These are phyloP conservation scores for Condylostylus longicornis DNA, from an alignment of 1,140 invertebrate genomes.

Conservation along the genomic window DNA sequence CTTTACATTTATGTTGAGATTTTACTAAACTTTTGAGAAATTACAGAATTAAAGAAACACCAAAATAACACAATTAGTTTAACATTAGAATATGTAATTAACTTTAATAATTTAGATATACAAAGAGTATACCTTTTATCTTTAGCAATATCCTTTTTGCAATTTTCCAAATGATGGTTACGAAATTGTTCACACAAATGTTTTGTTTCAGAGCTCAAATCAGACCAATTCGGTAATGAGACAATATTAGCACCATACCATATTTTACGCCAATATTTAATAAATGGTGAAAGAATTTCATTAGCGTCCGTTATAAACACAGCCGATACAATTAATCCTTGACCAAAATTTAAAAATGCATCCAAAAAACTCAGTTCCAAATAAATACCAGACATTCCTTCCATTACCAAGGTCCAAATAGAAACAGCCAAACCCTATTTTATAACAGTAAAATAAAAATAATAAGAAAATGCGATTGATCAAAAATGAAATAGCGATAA, in stretches of 20 bases:
- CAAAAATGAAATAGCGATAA: neutral
- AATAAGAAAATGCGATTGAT: constrained; percentile 6
- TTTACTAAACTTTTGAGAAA: neutral
- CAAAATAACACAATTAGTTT: neutral
- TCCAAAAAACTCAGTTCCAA: constrained; percentile 84
- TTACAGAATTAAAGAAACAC: neutral
- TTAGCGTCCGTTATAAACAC: constrained; percentile 73
- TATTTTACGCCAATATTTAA: constrained; percentile 42
- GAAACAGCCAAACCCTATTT: constrained; percentile 65
- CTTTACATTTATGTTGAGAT: too few relatives aligned
- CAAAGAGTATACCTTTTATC: constrained; percentile 47
- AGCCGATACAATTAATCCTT: constrained; percentile 67
- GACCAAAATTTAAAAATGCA: constrained; percentile 74
- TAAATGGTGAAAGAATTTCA: constrained; percentile 48
- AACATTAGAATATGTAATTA: too few relatives aligned
- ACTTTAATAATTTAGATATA: too few relatives aligned
- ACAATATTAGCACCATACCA: constrained; percentile 57
- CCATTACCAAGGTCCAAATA: constrained; percentile 71
- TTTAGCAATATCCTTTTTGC: constrained; percentile 60
- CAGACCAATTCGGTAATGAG: constrained; percentile 52
- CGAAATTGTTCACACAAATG: constrained; percentile 80
- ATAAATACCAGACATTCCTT: constrained; percentile 75
- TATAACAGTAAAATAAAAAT: constrained; percentile 3
- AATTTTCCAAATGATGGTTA: constrained; percentile 67
- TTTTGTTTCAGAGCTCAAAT: constrained; percentile 58